phyloP scores from a whole-genome alignment of 2,888 invertebrate genomes.

The Dromius quadrimaculatus region DNA sequence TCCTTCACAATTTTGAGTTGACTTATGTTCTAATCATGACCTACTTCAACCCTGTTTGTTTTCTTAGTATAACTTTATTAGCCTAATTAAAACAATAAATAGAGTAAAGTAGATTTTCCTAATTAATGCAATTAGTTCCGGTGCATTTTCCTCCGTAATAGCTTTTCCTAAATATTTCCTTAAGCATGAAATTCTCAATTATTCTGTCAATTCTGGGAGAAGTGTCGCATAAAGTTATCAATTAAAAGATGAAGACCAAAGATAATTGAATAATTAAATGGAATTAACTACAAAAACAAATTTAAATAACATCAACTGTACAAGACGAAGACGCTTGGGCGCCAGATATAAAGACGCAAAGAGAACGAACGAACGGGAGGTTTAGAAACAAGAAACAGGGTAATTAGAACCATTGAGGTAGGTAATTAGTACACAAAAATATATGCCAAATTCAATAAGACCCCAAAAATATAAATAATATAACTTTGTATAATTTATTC shows the following conservation, averaged over 20 bases:
- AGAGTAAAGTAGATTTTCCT: not conserved
- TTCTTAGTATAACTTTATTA: too few species aligned
- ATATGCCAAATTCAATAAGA: too few species aligned
- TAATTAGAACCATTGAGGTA: conserved; percentile 33
- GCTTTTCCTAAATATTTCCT: conserved; percentile 17
- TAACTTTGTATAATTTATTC: too few species aligned
- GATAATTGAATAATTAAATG: conserved; percentile 36
- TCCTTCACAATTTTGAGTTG: too few species aligned
- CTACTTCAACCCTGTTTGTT: too few species aligned
- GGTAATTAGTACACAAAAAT: conserved; percentile 26
- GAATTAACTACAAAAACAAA: conserved; percentile 36
- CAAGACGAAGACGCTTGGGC: conserved; percentile 4
- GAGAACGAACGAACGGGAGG: not conserved
- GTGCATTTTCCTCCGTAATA: conserved; percentile 15
- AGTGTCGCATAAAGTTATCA: conserved; percentile 34
- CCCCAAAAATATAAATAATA: too few species aligned
- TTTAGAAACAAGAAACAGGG: conserved; percentile 13
- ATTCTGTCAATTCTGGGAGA: conserved; percentile 28
- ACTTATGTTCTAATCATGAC: too few species aligned
- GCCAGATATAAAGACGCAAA: not conserved
- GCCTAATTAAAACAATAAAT: not conserved
- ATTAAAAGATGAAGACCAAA: conserved; percentile 37
- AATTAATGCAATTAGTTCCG: conserved; percentile 22
- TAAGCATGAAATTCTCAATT: conserved; percentile 32
- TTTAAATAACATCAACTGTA: conserved; percentile 31